A percentile compares a stretch with the other conserved stretches of the same genome.
Evolutionary conservation across 2,888 invertebrate genomes (phyloP).

Genomic region (Leucoptera coffeella): DNA sequence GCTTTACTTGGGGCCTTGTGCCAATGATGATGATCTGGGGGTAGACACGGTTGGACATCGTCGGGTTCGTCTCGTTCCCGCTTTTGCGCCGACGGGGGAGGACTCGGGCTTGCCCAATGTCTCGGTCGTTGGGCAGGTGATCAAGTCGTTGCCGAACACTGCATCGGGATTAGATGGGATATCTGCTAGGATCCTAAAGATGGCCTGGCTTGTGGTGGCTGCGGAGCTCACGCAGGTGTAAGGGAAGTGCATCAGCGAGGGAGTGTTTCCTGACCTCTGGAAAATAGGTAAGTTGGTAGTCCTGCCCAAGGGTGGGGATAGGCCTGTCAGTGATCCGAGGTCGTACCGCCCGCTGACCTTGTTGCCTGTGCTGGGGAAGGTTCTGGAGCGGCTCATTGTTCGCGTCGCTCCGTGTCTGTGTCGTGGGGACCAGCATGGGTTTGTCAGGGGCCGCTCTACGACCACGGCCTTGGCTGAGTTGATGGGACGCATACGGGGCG

Average conservation of each 20-base stretch:
- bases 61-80: slow-evolving; percentile 7
- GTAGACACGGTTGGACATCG: slow-evolving; percentile 9
- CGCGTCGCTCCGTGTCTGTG: slow-evolving; percentile 4
- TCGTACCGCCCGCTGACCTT: slow-evolving; percentile 13
- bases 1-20: slow-evolving; percentile 9
- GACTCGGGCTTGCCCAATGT: slow-evolving; percentile 5
- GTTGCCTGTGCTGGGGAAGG: slow-evolving; percentile 11
- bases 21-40: slow-evolving; percentile 10
- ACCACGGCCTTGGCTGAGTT: slow-evolving; percentile 7
- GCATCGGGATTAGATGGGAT: slow-evolving; percentile 12
- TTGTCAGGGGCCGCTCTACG: slow-evolving; percentile 7
- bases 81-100: slow-evolving; percentile 7
- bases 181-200: slow-evolving; percentile 7
- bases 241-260: slow-evolving; percentile 8
- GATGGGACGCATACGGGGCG: background rate
- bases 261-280: slow-evolving; percentile 10
- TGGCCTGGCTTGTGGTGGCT: slow-evolving; percentile 3
- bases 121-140: slow-evolving; percentile 5
- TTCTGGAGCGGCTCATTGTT: slow-evolving; percentile 11
- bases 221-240: slow-evolving; percentile 6
- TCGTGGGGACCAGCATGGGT: slow-evolving; percentile 9
- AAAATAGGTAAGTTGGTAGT: slow-evolving; percentile 9
- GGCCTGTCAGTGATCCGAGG: slow-evolving; percentile 8
- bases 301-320: slow-evolving; percentile 10
- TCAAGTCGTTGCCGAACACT: slow-evolving; percentile 10